Evolutionary conservation across 1,140 invertebrate species (phyloP).

Genomic region (Potamilus streckersoni): DNA sequence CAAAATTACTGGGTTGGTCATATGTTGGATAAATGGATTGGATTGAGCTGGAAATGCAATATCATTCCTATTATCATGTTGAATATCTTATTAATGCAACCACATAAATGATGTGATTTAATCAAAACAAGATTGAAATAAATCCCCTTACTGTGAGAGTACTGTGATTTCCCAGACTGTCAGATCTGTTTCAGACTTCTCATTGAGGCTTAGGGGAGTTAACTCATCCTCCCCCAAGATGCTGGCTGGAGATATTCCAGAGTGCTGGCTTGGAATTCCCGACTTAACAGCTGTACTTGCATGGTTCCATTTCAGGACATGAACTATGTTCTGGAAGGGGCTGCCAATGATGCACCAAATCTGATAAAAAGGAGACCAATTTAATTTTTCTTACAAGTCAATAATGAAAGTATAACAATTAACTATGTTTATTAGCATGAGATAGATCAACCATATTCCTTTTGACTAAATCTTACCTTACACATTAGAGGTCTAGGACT

Average conservation of each 20-base stretch:
- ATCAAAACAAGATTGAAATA: neutral
- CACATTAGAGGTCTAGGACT: too few relatives aligned
- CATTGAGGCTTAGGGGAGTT: neutral
- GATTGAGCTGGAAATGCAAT: too few relatives aligned
- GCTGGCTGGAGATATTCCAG: neutral
- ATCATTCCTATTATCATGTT: too few relatives aligned
- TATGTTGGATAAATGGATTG: too few relatives aligned
- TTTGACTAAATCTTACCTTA: too few relatives aligned
- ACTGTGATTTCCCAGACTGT: neutral
- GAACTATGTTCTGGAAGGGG: slow-evolving; percentile 53
- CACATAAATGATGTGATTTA: neutral
- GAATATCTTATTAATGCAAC: too few relatives aligned
- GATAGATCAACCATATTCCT: too few relatives aligned
- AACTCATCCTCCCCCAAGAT: neutral
- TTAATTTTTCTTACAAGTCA: neutral
- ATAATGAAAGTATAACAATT: neutral
- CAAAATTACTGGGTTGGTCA: too few relatives aligned
- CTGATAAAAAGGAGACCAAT: slow-evolving; percentile 25
- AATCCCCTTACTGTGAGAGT: neutral
- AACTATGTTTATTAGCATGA: neutral
- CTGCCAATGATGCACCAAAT: slow-evolving; percentile 57
- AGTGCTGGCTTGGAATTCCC: neutral
- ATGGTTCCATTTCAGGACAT: slow-evolving; percentile 50
- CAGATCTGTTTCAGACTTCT: neutral
- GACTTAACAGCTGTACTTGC: slow-evolving; percentile 10